These are phyloP conservation scores for Acronicta aceris DNA, from an alignment of 2,888 invertebrate species.

Conservation along the genomic window DNA sequence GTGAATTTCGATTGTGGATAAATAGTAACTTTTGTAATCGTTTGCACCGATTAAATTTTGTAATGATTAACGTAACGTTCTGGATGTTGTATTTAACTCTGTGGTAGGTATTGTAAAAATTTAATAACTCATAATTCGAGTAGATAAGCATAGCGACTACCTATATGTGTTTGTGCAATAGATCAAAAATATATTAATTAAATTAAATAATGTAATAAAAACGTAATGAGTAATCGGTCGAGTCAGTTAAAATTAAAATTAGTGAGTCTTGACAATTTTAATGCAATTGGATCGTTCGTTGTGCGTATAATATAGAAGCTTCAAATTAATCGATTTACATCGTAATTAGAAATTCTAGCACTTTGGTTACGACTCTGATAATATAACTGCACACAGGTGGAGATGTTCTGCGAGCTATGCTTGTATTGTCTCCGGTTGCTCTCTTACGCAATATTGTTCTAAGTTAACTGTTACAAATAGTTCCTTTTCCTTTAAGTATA, in stretches of 20 bases:
- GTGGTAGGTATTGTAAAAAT: conserved; percentile 86
- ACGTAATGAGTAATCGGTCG: conserved; percentile 68
- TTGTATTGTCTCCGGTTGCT: conserved; percentile 77
- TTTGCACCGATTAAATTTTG: conserved; percentile 87
- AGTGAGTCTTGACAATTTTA: conserved; percentile 74
- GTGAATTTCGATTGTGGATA: conserved; percentile 73
- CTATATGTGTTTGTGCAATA: conserved; percentile 87
- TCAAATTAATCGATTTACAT: conserved; percentile 83
- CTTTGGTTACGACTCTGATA: conserved; percentile 78
- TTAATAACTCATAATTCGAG: conserved; percentile 82
- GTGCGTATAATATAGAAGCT: conserved; percentile 84
- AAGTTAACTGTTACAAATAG: conserved; percentile 62
- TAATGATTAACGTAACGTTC: conserved; percentile 87
- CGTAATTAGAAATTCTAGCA: conserved; percentile 84
- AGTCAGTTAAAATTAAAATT: conserved; percentile 67
- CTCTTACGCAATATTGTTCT: conserved; percentile 69
- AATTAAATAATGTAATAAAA: conserved; percentile 68
- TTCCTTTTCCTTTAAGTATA: conserved; percentile 74
- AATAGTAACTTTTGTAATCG: conserved; percentile 80
- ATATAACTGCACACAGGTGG: conserved; percentile 76
- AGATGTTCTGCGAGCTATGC: conserved; percentile 63
- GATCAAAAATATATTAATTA: conserved; percentile 73
- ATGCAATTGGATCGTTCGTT: conserved; percentile 77
- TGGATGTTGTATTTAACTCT: conserved; percentile 87
- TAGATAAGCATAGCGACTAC: conserved; percentile 82